A percentile compares a stretch with the other conserved stretches of the same genome.
phyloP scores from a whole-genome alignment of 2,888 invertebrate genomes.

The Cybosia mesomella region DNA sequence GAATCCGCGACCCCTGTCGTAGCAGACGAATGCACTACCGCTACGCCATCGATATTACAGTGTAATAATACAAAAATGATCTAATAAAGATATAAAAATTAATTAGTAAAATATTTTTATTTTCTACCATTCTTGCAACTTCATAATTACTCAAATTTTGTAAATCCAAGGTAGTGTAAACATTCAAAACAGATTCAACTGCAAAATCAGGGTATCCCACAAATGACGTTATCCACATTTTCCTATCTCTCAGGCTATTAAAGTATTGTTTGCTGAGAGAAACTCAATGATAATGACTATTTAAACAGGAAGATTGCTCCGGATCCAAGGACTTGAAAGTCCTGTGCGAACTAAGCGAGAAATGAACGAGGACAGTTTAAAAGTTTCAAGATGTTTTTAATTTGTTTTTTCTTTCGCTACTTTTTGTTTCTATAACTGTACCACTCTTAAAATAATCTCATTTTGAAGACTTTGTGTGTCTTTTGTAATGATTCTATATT shows the following conservation, averaged over 20 bases:
- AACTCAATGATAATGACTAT: conserved; percentile 43
- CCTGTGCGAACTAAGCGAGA: conserved; percentile 22
- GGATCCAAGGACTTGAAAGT: conserved; percentile 22
- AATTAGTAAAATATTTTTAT: background rate
- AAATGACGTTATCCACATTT: conserved; percentile 20
- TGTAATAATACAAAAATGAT: too few species aligned
- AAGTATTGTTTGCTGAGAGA: conserved; percentile 36
- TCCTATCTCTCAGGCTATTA: conserved; percentile 35
- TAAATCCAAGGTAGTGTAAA: background rate
- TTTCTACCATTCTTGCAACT: background rate
- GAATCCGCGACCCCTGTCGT: too few species aligned
- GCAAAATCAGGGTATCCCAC: conserved; percentile 15
- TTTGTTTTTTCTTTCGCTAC: background rate
- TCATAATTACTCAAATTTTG: background rate
- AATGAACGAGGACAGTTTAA: conserved; percentile 20
- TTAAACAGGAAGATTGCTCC: conserved; percentile 39
- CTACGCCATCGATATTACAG: too few species aligned
- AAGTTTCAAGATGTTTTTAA: conserved; percentile 1
- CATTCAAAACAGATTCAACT: background rate
- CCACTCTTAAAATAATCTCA: background rate
- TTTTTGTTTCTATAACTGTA: background rate
- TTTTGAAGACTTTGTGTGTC: conserved; percentile 2
- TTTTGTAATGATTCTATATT: background rate
- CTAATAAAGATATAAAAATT: too few species aligned
- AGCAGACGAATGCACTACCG: too few species aligned